Evolutionary conservation across 1,140 invertebrate species (phyloP).

Genomic region (Anastatus disparis): DNA sequence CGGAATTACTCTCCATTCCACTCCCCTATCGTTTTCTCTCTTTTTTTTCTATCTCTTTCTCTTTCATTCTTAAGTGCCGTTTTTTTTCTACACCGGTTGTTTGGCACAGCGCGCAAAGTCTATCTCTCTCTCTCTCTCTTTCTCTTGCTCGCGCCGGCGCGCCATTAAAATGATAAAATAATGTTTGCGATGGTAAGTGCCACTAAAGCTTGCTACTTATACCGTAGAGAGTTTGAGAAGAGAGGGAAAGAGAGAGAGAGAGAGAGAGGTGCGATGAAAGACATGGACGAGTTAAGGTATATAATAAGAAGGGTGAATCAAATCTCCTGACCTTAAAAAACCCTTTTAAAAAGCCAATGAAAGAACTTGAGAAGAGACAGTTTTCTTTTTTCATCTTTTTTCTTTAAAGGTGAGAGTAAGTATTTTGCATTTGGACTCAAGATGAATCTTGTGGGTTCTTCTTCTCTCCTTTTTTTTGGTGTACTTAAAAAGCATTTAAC

Average conservation of each 20-base stretch:
- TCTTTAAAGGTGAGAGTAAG: too few relatives aligned
- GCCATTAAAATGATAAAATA: slow-evolving; percentile 66
- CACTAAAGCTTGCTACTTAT: slow-evolving; percentile 56
- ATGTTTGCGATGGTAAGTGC: slow-evolving; percentile 64
- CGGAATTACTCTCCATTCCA: slow-evolving; percentile 5
- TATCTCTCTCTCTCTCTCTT: background rate
- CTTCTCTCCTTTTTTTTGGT: too few relatives aligned
- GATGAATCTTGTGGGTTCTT: too few relatives aligned
- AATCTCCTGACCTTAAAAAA: slow-evolving; percentile 27
- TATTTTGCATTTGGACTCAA: background rate
- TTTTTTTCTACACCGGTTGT: slow-evolving; percentile 1
- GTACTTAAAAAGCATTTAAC: background rate
- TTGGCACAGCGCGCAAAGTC: slow-evolving; percentile 15
- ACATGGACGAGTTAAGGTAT: background rate
- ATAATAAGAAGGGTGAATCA: slow-evolving; percentile 7
- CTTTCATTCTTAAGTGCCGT: too few relatives aligned
- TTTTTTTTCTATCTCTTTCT: too few relatives aligned
- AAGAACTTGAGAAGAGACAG: background rate
- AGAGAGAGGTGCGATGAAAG: background rate
- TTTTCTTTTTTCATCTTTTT: background rate
- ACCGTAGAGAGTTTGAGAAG: too few relatives aligned
- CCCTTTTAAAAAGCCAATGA: slow-evolving; percentile 28
- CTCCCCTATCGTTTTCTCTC: background rate
- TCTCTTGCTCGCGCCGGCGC: too few relatives aligned
- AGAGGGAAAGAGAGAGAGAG: too few relatives aligned